These are phyloP conservation scores for Andrena trimmerana DNA, from an alignment of 2,888 invertebrate species.

Conservation along the genomic window DNA sequence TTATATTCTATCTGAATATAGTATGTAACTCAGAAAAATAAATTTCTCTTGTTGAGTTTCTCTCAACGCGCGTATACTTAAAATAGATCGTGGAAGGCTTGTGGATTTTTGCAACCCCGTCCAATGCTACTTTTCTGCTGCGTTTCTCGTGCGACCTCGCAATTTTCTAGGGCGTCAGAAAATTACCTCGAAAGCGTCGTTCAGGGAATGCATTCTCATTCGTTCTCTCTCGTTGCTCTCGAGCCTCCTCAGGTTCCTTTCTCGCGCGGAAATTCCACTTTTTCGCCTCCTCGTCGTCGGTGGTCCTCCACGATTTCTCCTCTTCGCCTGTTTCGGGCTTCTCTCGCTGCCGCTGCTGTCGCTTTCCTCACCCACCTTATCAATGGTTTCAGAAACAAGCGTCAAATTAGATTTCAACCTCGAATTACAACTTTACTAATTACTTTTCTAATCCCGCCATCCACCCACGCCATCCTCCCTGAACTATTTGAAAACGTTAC, in stretches of 20 bases:
- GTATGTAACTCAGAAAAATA: not conserved
- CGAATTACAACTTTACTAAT: not conserved
- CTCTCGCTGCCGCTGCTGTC: conserved; percentile 84
- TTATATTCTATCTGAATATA: not conserved
- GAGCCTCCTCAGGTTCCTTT: conserved; percentile 93
- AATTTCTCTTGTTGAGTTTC: not conserved
- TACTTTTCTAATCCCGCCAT: too few species aligned
- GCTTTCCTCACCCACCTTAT: conserved; percentile 83
- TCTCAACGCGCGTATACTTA: not conserved
- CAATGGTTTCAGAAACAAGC: conserved; percentile 26
- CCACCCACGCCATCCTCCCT: too few species aligned
- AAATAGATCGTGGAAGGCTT: not conserved
- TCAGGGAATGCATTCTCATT: conserved; percentile 96
- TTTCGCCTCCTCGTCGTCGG: conserved; percentile 88
- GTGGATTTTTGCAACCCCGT: not conserved
- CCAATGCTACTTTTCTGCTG: too few species aligned
- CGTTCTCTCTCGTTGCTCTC: conserved; percentile 97
- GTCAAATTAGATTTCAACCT: not conserved
- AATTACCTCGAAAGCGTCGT: conserved; percentile 94
- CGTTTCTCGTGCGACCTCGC: not conserved
- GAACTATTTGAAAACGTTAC: too few species aligned
- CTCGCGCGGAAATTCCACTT: conserved; percentile 92
- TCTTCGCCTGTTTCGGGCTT: conserved; percentile 83
- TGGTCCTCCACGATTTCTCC: conserved; percentile 82
- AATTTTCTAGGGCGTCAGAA: not conserved